These are phyloP conservation scores for Phymorhynchus buccinoides DNA, from an alignment of 1,140 invertebrate species.

Conservation along the genomic window DNA sequence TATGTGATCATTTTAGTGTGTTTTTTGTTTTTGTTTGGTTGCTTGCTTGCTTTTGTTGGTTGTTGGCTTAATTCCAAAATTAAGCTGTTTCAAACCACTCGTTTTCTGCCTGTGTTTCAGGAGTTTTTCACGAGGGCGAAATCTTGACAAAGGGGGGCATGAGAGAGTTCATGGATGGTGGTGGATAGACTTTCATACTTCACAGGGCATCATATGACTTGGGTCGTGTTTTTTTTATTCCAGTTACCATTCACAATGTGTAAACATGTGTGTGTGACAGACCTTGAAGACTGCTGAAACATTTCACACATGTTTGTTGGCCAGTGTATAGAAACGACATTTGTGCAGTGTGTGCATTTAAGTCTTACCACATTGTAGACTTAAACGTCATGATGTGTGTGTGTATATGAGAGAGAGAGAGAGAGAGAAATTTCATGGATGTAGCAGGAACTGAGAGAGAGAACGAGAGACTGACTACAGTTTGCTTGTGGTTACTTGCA, in stretches of 20 bases:
- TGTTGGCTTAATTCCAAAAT: too few relatives aligned
- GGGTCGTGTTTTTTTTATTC: neutral
- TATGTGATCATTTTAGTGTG: neutral
- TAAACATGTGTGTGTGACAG: slow-evolving; percentile 1
- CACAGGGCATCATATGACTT: slow-evolving; percentile 8
- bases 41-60: too few relatives aligned
- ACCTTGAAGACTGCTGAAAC: neutral
- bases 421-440: neutral
- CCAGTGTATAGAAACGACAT: neutral
- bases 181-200: neutral
- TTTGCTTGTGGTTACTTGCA: neutral
- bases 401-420: neutral
- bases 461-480: neutral
- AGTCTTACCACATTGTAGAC: neutral
- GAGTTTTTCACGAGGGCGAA: slow-evolving; percentile 69
- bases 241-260: neutral
- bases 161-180: neutral
- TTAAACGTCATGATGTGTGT: neutral
- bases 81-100: neutral
- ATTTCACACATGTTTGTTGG: neutral
- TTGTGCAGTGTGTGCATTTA: neutral
- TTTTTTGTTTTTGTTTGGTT: neutral
- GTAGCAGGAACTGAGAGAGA: neutral
- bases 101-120: slow-evolving; percentile 58
- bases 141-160: slow-evolving; percentile 58